Base-by-base conservation (phyloP, 1,140 invertebrate genomes). In the Rhyacophila brunnea region DNA sequence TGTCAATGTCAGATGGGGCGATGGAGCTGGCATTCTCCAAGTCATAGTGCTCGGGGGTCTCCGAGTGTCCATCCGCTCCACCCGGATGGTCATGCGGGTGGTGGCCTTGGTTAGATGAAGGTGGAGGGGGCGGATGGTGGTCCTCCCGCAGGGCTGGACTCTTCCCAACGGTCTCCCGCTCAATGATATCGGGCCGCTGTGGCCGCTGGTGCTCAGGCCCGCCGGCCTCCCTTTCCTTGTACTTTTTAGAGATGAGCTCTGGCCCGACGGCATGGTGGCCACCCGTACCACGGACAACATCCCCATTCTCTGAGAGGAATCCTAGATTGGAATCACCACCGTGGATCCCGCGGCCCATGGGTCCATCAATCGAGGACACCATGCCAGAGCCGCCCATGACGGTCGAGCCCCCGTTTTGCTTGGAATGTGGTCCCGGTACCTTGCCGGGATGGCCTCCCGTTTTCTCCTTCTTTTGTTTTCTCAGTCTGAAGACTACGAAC, bases 11-110 rank as follows among this genome's bases (percentile, higher is more conserved):
- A 9, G 93, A 96, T 0, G 96, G 95, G 0, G 96, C 96, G 63
- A 98, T 97, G 0, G 93, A 96, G 71, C 93, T 96, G 0, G 95
- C 93, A 75, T 98, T 98, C 74, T 98, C 95, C 49, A 98, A 77
- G 72, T 98, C 95, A 68, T 98, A 98, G 70, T 96, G 95, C 71
- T 98, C 95, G 0, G 94, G 93, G 62, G 91, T 83, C 71, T 96
- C 93, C 0, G 89, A 87, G 70, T 90, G 87, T 47, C 87, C 71
- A 62, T 86, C 83, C 55, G 83, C 83, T 34, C 81, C 81, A 55
- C 81, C 81, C 0, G 81, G 80, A 57, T 84, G 84, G 59, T 87
- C 86, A 51, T 89, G 87, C 0, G 82, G 81, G 65, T 88, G 87
- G 28, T 85, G 74, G 0, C 80, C 82, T 19, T 74, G 81, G 69